These are phyloP conservation scores for Sapajus apella DNA, from an alignment of 2,113 vertebrate genomes.

Conservation along the genomic window DNA sequence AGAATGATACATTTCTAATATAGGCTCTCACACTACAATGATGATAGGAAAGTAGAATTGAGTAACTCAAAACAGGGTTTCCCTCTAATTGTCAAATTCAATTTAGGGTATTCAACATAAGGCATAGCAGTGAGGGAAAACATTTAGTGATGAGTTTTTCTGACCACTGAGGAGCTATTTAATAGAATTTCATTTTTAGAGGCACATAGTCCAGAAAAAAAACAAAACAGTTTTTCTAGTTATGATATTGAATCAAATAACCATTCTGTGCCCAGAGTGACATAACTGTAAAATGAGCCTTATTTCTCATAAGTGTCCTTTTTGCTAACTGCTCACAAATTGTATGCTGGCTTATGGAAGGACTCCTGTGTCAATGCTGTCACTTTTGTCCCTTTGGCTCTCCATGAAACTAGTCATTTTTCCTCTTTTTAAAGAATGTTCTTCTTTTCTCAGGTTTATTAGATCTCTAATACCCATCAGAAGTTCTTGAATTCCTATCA, in stretches of 20 bases:
- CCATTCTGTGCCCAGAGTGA: background rate
- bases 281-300: constrained; percentile 26
- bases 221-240: constrained; percentile 1
- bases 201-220: background rate
- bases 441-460: constrained; percentile 40
- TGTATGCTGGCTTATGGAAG: constrained; percentile 47
- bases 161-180: background rate
- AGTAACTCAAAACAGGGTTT: background rate
- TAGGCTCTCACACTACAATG: background rate
- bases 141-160: background rate
- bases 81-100: background rate
- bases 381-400: constrained; percentile 19
- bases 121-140: background rate
- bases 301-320: constrained; percentile 52
- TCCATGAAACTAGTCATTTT: constrained; percentile 28
- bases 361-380: constrained; percentile 1
- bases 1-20: background rate
- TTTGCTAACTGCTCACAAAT: constrained; percentile 40
- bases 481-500: constrained; percentile 10
- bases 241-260: constrained; percentile 57
- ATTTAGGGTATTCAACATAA: background rate
- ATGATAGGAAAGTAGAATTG: background rate
- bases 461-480: background rate
- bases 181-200: background rate
- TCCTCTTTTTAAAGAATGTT: constrained; percentile 9